A percentile compares a stretch with the other conserved stretches of the same genome.
phyloP scores from a whole-genome alignment of 2,888 invertebrate species.

The Capitulum mitella region DNA sequence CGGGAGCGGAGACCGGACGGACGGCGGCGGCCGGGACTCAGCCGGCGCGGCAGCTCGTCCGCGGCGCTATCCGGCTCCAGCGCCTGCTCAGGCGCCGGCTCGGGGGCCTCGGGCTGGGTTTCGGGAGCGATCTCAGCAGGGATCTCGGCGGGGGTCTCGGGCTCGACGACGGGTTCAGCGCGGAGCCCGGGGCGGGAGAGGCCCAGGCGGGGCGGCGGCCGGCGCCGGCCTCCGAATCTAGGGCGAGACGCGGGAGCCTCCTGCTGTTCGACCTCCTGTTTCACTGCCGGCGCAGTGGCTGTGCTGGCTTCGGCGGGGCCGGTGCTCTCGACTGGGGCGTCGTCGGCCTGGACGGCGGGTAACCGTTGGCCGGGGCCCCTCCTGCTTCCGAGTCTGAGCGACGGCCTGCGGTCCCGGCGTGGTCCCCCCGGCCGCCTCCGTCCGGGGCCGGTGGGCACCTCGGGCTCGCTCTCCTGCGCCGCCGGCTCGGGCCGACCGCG shows the following conservation, averaged over 20 bases:
- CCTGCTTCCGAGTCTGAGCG: background rate
- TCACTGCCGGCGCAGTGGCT: too few relatives aligned
- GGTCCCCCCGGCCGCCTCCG: background rate
- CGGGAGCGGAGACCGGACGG: background rate
- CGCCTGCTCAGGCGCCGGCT: background rate
- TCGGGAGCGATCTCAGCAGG: background rate
- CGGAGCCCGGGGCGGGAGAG: background rate
- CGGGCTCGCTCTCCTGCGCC: background rate
- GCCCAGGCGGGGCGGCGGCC: conserved; percentile 1
- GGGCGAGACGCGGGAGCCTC: background rate
- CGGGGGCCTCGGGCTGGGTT: background rate
- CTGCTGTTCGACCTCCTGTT: too few relatives aligned
- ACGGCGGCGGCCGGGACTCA: background rate
- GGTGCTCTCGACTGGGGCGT: too few relatives aligned
- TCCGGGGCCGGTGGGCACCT: background rate
- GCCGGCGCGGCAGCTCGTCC: background rate
- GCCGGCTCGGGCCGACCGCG: background rate
- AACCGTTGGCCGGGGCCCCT: too few relatives aligned
- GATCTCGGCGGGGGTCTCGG: background rate
- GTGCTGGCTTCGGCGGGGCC: too few relatives aligned
- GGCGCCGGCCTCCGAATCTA: background rate
- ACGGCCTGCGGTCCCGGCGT: background rate
- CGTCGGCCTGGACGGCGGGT: too few relatives aligned
- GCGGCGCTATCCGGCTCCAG: background rate
- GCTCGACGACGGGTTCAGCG: background rate